Evolutionary conservation across 2,113 vertebrate genomes (phyloP).

Genomic region (Corythornis cristatus): DNA sequence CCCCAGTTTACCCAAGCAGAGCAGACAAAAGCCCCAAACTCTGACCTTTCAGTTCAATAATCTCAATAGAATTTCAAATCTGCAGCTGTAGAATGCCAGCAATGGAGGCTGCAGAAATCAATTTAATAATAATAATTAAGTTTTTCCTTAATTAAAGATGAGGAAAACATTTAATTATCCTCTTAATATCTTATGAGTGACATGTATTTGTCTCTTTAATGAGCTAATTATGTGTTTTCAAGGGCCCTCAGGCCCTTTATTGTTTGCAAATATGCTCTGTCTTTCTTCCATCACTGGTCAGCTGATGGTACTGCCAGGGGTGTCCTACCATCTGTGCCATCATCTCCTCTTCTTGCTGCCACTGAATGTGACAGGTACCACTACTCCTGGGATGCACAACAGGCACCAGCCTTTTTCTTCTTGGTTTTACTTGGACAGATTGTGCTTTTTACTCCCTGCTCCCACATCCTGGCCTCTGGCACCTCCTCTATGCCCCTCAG

Average conservation of each 20-base stretch:
- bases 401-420: not conserved
- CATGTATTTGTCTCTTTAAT: slow-evolving; percentile 49
- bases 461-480: fast-evolving
- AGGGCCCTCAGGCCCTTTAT: not conserved
- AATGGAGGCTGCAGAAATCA: slow-evolving; percentile 13
- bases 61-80: not conserved
- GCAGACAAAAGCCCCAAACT: not conserved
- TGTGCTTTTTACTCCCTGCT: not conserved
- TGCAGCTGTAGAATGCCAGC: not conserved
- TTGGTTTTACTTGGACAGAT: fast-evolving
- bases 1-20: not conserved
- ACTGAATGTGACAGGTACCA: fast-evolving
- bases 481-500: not conserved
- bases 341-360: not conserved
- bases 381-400: not conserved
- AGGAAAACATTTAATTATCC: slow-evolving; percentile 61
- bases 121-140: not conserved
- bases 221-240: slow-evolving; percentile 50
- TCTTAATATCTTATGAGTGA: slow-evolving; percentile 58
- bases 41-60: not conserved
- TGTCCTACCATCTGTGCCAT: not conserved
- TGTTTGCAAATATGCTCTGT: slow-evolving; percentile 23
- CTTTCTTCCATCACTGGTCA: not conserved
- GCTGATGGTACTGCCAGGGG: not conserved
- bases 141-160: slow-evolving; percentile 55